Conservation (phyloP, 2,888 invertebrate genomes). For the Amblyjoppa fuscipennis region DNA sequence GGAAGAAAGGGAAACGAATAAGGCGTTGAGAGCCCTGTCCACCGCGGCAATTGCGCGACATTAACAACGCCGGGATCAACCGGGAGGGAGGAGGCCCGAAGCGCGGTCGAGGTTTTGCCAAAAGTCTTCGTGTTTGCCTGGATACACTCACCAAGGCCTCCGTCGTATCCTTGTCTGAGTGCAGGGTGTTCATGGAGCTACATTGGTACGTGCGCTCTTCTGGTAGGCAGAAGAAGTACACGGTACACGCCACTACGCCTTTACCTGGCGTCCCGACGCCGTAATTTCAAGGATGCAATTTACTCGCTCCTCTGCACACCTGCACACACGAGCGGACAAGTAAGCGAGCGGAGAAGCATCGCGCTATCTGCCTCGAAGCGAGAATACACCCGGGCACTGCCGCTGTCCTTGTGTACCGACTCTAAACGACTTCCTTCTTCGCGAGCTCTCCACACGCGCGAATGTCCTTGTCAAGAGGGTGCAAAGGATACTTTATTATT, state of each 20-base stretch:
- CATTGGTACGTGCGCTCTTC: slow-evolving; percentile 28
- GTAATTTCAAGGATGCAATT: slow-evolving; percentile 69
- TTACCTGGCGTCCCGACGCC: slow-evolving; percentile 55
- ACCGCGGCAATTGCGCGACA: slow-evolving; percentile 62
- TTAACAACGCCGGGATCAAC: slow-evolving; percentile 65
- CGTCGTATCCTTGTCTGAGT: slow-evolving; percentile 7
- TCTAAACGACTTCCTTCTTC: slow-evolving; percentile 57
- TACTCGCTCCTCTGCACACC: slow-evolving; percentile 65
- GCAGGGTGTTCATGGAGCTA: slow-evolving; percentile 38
- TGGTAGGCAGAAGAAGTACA: slow-evolving; percentile 36
- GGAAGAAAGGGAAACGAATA: slow-evolving; percentile 54
- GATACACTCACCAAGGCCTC: slow-evolving; percentile 29
- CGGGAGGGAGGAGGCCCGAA: not conserved
- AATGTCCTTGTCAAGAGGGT: slow-evolving; percentile 37
- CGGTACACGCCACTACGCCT: slow-evolving; percentile 44
- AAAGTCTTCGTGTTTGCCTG: slow-evolving; percentile 50
- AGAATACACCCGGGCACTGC: slow-evolving; percentile 51
- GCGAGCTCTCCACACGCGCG: slow-evolving; percentile 21
- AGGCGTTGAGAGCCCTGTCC: slow-evolving; percentile 50
- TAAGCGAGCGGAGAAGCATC: slow-evolving; percentile 42
- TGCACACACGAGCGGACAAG: slow-evolving; percentile 52
- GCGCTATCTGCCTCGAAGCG: slow-evolving; percentile 35
- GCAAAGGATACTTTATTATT: slow-evolving; percentile 66
- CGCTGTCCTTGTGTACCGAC: slow-evolving; percentile 12
- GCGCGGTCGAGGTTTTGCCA: slow-evolving; percentile 55